These are phyloP conservation scores for Diarsia mendica DNA, from an alignment of 2,888 invertebrate genomes.

Conservation along the genomic window DNA sequence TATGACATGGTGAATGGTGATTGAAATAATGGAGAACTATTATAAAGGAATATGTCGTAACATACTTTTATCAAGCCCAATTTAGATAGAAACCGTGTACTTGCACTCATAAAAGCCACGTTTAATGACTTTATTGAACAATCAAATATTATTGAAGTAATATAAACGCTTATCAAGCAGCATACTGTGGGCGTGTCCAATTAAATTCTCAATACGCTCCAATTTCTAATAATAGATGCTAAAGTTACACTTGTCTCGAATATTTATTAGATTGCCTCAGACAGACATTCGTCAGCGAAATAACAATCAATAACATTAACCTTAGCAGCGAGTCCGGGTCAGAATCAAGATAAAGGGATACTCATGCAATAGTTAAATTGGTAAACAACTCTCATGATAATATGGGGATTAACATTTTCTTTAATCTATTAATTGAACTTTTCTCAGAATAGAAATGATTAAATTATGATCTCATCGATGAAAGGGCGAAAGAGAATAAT, in stretches of 20 bases:
- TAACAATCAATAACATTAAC: conserved; percentile 56
- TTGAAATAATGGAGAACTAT: not conserved
- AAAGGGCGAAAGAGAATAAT: not conserved
- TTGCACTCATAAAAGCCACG: not conserved
- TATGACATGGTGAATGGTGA: too few relatives aligned
- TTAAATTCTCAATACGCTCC: conserved; percentile 39
- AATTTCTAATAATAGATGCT: conserved; percentile 38
- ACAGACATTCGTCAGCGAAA: conserved; percentile 41
- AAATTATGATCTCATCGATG: not conserved
- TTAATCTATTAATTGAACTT: conserved; percentile 4
- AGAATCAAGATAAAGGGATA: conserved; percentile 52
- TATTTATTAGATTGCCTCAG: conserved; percentile 38
- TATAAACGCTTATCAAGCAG: conserved; percentile 29
- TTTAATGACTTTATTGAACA: conserved; percentile 11
- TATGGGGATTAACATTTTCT: conserved; percentile 44
- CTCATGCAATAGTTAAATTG: conserved; percentile 37
- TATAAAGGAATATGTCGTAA: not conserved
- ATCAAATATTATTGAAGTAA: conserved; percentile 26
- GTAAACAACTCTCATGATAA: conserved; percentile 41
- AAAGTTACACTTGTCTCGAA: conserved; percentile 40
- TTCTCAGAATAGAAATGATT: conserved; percentile 28
- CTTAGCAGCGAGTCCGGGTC: conserved; percentile 63
- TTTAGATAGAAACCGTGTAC: conserved; percentile 7
- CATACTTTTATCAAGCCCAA: not conserved
- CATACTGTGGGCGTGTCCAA: conserved; percentile 47